Base-by-base conservation (phyloP, 2,113 vertebrate genomes). In the Leptocoma aspasia region DNA sequence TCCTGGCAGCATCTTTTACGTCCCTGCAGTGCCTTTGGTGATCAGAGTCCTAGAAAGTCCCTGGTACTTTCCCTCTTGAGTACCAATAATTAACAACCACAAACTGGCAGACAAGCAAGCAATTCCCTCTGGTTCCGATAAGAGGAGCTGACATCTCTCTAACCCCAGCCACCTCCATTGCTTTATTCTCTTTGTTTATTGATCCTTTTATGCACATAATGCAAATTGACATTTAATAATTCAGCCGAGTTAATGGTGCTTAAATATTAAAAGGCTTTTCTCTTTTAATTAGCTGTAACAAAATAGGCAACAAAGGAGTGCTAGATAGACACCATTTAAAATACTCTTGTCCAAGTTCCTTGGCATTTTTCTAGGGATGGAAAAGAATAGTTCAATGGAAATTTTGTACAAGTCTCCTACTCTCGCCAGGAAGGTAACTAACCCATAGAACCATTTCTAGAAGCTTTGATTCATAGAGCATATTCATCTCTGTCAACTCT, bases 211-310 rank as follows among this genome's bases (percentile, higher is more conserved):
- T 97, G 97, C 95, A 96, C 64, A 87, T 96, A 97, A 98, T 97
- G 97, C 95, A 98, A 98, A 98, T 96, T 97, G 97, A 97, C 97
- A 97, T 96, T 98, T 97, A 97, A 98, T 98, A 98, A 98, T 98
- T 98, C 96, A 98, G 79, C 37, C 0, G 4, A 98, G 97, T 98
- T 98, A 98, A 97, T 96, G 96, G 95, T 94, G 96, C 97, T 98
- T 97, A 98, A 98, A 98, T 97, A 98, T 97, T 98, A 97, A 98
- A 97, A 93, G 88, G 73, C 91, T 96, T 98, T 98, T 97, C 97
- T 97, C 93, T 97, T 97, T 98, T 97, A 97, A 98, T 97, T 98
- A 98, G 97, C 93, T 96, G 94, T 75, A 96, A 85, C 95, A 96
- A 95, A 96, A 95, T n/a, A 93, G 60, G 83, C 88, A 96, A 94